phyloP scores from a whole-genome alignment of 2,797 vertebrate species.

The Phoeniculus purpureus region DNA sequence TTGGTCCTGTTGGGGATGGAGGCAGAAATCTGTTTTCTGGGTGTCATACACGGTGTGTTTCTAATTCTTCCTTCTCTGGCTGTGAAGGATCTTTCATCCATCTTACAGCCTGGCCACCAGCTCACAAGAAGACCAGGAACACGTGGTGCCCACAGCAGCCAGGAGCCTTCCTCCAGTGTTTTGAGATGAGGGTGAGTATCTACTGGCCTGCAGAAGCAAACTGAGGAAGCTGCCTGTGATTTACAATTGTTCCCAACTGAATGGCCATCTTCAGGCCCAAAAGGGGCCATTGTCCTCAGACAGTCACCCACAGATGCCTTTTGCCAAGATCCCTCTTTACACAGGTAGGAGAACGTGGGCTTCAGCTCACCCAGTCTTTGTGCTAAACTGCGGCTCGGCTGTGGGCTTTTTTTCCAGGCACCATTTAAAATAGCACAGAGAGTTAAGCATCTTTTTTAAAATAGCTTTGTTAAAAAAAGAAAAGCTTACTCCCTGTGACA shows the following conservation, averaged over 20 bases:
- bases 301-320: not conserved
- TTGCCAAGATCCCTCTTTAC: not conserved
- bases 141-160: not conserved
- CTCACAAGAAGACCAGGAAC: not conserved
- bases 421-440: constrained; percentile 63
- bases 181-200: not conserved
- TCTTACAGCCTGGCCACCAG: not conserved
- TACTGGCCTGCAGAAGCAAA: not conserved
- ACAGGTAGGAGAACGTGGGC: not conserved
- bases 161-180: not conserved
- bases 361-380: not conserved
- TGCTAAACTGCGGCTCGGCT: not conserved
- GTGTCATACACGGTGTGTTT: not conserved
- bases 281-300: not conserved
- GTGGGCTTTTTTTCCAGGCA: constrained; percentile 16
- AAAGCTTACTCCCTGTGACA: constrained; percentile 14
- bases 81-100: not conserved
- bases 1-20: fast-evolving
- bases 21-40: not conserved
- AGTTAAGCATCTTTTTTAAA: constrained; percentile 61
- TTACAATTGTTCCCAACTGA: not conserved
- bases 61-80: not conserved
- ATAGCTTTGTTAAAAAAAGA: constrained; percentile 57
- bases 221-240: not conserved
- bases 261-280: not conserved